These are phyloP conservation scores for Apamea anceps DNA, from an alignment of 2,888 invertebrate species.

Conservation along the genomic window DNA sequence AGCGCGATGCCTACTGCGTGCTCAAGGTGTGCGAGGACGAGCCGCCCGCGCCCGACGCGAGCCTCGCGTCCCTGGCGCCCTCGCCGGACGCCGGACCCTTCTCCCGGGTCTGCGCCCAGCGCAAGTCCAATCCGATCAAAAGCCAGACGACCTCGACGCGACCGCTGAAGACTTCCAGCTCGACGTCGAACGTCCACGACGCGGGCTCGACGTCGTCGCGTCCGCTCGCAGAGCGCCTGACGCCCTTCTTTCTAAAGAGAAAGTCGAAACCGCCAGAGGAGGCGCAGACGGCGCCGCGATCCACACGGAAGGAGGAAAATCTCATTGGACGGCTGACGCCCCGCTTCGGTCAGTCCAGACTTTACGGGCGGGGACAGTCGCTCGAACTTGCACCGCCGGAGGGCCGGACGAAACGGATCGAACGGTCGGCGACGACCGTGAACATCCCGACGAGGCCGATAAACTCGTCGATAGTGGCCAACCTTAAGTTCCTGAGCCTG, in stretches of 20 bases:
- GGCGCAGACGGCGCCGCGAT: conserved; percentile 67
- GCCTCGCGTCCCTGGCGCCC: conserved; percentile 26
- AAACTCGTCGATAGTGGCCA: conserved; percentile 85
- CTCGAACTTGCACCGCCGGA: conserved; percentile 81
- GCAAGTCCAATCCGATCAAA: conserved; percentile 87
- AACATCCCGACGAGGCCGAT: conserved; percentile 82
- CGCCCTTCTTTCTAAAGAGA: conserved; percentile 87
- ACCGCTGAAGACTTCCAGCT: conserved; percentile 84
- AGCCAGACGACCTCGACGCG: conserved; percentile 77
- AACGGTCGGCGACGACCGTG: conserved; percentile 85
- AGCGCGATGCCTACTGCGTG: conserved; percentile 84
- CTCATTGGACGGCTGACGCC: conserved; percentile 86
- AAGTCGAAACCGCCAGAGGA: conserved; percentile 83
- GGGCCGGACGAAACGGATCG: conserved; percentile 78
- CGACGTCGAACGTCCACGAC: conserved; percentile 87
- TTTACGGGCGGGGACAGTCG: conserved; percentile 85
- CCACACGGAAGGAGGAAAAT: conserved; percentile 82
- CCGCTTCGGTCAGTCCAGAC: conserved; percentile 86
- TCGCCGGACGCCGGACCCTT: conserved; percentile 77
- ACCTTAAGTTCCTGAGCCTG: conserved; percentile 85
- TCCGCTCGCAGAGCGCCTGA: conserved; percentile 84
- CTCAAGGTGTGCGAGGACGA: conserved; percentile 86
- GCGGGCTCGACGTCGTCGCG: conserved; percentile 79
- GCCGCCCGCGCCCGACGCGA: conserved; percentile 60
- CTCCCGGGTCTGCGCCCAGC: conserved; percentile 83